phyloP scores from a whole-genome alignment of 2,113 vertebrate genomes.

The Budorcas taxicolor region DNA sequence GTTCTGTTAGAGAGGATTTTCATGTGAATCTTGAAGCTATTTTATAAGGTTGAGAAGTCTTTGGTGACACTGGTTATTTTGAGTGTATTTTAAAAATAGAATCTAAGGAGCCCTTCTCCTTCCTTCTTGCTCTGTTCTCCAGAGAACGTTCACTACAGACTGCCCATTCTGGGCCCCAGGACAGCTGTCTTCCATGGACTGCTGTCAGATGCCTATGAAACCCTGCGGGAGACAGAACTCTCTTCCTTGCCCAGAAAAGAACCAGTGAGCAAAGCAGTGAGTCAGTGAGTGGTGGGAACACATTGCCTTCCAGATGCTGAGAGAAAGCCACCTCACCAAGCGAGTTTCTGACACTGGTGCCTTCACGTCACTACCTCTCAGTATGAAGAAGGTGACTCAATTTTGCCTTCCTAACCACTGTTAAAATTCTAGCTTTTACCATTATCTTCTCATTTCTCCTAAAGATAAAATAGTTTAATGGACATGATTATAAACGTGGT shows the following conservation, averaged over 20 bases:
- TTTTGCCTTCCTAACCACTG: neutral
- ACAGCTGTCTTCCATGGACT: conserved; percentile 20
- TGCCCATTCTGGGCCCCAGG: conserved; percentile 58
- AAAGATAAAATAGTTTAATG: neutral
- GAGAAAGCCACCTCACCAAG: neutral
- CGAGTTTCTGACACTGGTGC: neutral
- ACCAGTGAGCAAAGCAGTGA: neutral
- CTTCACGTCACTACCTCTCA: neutral
- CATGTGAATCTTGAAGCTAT: neutral
- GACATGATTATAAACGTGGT: neutral
- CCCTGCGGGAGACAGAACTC: neutral
- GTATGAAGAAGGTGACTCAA: neutral
- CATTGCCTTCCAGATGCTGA: too few relatives aligned
- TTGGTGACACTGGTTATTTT: neutral
- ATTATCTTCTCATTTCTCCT: neutral
- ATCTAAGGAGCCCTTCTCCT: neutral
- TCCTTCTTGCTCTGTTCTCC: neutral
- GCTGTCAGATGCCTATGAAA: neutral
- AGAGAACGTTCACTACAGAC: neutral
- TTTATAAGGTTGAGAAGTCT: neutral
- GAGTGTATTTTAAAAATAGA: neutral
- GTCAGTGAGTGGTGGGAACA: neutral
- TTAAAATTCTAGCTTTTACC: neutral
- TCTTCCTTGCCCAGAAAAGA: neutral
- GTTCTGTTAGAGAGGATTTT: neutral